phyloP scores from a whole-genome alignment of 2,888 invertebrate species.

The Epirrita christyi region DNA sequence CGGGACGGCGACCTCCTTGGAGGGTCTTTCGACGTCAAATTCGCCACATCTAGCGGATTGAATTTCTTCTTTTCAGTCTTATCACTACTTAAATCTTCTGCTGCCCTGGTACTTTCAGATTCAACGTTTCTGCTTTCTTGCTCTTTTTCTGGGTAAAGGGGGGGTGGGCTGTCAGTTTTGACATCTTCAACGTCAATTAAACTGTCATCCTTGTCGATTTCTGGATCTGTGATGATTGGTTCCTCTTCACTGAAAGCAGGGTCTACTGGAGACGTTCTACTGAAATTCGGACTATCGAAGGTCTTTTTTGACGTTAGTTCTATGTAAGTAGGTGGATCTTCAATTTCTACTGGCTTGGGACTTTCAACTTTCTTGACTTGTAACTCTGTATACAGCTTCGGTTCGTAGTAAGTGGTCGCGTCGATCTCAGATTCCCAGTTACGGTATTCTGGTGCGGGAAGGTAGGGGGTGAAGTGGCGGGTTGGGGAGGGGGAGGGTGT shows the following conservation, averaged over 20 bases:
- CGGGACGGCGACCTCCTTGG: conserved; percentile 80
- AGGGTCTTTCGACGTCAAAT: conserved; percentile 86
- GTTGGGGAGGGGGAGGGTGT: conserved; percentile 80
- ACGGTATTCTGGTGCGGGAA: conserved; percentile 76
- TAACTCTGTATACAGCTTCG: conserved; percentile 73
- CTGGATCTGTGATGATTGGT: conserved; percentile 74
- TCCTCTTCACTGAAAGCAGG: conserved; percentile 73
- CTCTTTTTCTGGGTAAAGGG: conserved; percentile 41
- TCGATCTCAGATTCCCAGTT: conserved; percentile 84
- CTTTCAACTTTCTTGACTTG: conserved; percentile 76
- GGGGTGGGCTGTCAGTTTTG: conserved; percentile 63
- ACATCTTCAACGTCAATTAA: conserved; percentile 81
- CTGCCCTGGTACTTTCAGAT: conserved; percentile 57
- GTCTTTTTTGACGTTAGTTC: conserved; percentile 74
- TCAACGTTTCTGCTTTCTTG: conserved; percentile 37
- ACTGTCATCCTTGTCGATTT: conserved; percentile 80
- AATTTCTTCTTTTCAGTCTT: conserved; percentile 80
- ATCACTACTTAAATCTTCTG: conserved; percentile 61
- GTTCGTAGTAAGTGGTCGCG: conserved; percentile 77
- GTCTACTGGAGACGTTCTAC: conserved; percentile 67
- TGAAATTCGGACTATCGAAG: conserved; percentile 59
- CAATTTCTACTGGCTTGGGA: conserved; percentile 64
- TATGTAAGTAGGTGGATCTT: conserved; percentile 78
- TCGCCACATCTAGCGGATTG: conserved; percentile 87
- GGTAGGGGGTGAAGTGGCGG: conserved; percentile 75